A percentile compares a stretch with the other conserved stretches of the same genome.
These are phyloP conservation scores for Paguma larvata DNA, from an alignment of 2,797 vertebrate species.

Conservation along the genomic window DNA sequence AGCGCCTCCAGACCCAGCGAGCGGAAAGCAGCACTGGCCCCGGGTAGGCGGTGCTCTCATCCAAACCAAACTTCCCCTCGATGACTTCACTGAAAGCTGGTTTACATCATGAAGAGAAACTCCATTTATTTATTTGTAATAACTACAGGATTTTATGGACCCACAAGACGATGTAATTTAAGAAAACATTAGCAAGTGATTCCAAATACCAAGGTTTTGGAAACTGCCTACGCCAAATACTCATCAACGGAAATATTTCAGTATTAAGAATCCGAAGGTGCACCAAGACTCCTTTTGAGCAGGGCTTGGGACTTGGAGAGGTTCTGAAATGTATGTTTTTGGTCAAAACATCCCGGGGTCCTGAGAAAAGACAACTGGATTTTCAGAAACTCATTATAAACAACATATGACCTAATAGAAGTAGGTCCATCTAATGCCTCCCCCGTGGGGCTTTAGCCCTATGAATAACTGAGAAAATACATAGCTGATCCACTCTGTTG, in stretches of 20 bases:
- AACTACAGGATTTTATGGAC: slow-evolving; percentile 89
- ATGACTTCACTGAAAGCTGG: slow-evolving; percentile 91
- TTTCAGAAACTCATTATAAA: slow-evolving; percentile 72
- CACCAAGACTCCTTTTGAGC: slow-evolving; percentile 57
- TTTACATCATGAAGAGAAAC: slow-evolving; percentile 90
- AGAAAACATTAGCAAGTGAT: slow-evolving; percentile 89
- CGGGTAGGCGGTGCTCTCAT: slow-evolving; percentile 83
- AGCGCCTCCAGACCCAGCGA: slow-evolving; percentile 77
- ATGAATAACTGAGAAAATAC: slow-evolving; percentile 66
- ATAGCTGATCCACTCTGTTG: slow-evolving; percentile 26
- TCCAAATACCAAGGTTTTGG: slow-evolving; percentile 86
- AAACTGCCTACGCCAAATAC: slow-evolving; percentile 79
- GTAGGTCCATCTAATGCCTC: slow-evolving; percentile 35
- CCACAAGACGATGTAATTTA: slow-evolving; percentile 89
- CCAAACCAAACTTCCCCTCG: slow-evolving; percentile 90
- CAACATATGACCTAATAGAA: slow-evolving; percentile 75
- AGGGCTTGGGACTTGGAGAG: slow-evolving; percentile 61
- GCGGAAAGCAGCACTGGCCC: slow-evolving; percentile 85
- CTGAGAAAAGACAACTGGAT: slow-evolving; percentile 55
- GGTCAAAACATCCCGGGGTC: slow-evolving; percentile 68
- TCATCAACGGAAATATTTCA: slow-evolving; percentile 78
- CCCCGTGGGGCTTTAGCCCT: slow-evolving; percentile 42
- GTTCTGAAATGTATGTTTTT: slow-evolving; percentile 74
- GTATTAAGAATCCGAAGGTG: slow-evolving; percentile 76
- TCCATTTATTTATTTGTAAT: slow-evolving; percentile 90